Percentiles rank a stretch among this genome's conserved stretches.
Evolutionary conservation across 2,888 invertebrate genomes (phyloP).

Genomic region (Elysia crispata): DNA sequence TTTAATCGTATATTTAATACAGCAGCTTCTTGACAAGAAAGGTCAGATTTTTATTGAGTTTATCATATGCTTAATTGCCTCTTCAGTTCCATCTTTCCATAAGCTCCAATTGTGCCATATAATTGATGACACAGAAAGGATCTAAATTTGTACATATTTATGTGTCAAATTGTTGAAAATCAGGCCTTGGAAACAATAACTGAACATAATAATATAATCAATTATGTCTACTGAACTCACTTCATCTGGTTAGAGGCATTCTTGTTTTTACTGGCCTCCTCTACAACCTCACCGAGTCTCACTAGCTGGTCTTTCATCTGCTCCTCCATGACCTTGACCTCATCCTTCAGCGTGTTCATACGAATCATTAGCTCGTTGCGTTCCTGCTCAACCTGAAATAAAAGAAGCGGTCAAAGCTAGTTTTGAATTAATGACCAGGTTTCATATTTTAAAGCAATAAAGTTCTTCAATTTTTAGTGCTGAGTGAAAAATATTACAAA

Average conservation of each 20-base stretch:
- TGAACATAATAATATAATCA: not conserved
- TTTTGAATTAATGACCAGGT: no score
- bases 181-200: not conserved
- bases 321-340: constrained; percentile 68
- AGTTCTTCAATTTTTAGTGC: no score
- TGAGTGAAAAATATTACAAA: no score
- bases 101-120: no score
- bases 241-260: constrained; percentile 74
- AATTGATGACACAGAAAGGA: no score
- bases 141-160: not conserved
- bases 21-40: no score
- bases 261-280: constrained; percentile 67
- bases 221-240: constrained; percentile 55
- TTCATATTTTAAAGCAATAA: no score
- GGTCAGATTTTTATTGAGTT: no score
- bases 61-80: no score
- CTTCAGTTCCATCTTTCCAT: no score
- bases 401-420: not conserved
- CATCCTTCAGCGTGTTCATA: constrained; percentile 66
- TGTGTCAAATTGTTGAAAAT: not conserved
- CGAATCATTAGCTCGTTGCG: constrained; percentile 66
- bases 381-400: constrained; percentile 67
- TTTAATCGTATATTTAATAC: no score
- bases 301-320: constrained; percentile 69
- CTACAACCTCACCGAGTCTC: constrained; percentile 65